Percentiles rank a stretch among this genome's conserved stretches.
These are phyloP conservation scores for Tenebrosternarchus preto DNA, from an alignment of 2,113 vertebrate genomes.

Conservation along the genomic window DNA sequence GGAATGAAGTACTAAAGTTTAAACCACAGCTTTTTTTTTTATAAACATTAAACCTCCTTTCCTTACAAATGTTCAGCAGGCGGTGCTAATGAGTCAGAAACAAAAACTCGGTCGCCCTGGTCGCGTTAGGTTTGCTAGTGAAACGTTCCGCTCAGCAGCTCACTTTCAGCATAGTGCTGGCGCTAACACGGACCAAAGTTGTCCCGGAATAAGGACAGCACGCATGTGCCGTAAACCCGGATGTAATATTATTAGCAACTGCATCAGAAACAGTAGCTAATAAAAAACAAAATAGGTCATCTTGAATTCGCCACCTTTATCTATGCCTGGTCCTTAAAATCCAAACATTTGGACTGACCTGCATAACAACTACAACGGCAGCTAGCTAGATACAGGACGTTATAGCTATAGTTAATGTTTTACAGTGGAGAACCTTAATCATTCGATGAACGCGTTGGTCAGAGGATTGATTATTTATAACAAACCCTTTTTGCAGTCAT, in stretches of 20 bases:
- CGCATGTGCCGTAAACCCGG: conserved; percentile 87
- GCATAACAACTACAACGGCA: no score
- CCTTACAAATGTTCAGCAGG: conserved; percentile 52
- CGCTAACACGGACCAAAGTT: conserved; percentile 83
- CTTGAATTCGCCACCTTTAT: neutral
- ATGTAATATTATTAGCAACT: conserved; percentile 70
- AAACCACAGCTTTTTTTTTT: no score
- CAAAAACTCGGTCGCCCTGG: no score
- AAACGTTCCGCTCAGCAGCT: neutral
- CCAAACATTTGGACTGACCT: no score
- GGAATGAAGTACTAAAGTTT: no score
- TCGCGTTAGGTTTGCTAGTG: neutral
- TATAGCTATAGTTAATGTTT: no score
- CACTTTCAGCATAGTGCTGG: conserved; percentile 54
- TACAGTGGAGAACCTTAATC: neutral
- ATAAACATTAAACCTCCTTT: no score
- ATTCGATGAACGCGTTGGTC: neutral
- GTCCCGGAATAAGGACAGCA: conserved; percentile 87
- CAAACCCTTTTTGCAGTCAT: neutral
- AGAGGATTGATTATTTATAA: neutral
- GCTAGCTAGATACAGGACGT: no score
- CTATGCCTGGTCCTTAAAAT: neutral
- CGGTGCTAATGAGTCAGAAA: conserved; percentile 56
- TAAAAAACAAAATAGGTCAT: neutral
- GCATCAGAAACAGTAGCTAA: neutral